phyloP scores from a whole-genome alignment of 2,888 invertebrate species.

The Rhopalosiphum nymphaeae region DNA sequence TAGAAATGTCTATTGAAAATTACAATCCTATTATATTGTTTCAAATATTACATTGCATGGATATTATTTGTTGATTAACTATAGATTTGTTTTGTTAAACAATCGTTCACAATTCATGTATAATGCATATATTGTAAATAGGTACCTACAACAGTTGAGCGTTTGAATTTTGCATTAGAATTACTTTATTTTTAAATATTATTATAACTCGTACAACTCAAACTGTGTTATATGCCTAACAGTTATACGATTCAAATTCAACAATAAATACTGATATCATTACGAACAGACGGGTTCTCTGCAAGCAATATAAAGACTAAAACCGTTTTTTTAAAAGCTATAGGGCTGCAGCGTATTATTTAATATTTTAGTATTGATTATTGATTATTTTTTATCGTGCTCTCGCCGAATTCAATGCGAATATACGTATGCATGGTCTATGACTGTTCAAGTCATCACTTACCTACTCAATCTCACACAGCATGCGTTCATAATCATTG shows the following conservation, averaged over 20 bases:
- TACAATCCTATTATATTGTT: constrained; percentile 24
- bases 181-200: neutral
- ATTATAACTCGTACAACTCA: neutral
- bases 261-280: neutral
- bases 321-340: neutral
- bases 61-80: neutral
- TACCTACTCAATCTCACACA: neutral
- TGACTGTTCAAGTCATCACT: neutral
- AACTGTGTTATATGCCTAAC: neutral
- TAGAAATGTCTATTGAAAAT: constrained; percentile 30
- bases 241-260: neutral
- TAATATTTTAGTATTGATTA: neutral
- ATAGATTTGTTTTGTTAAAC: neutral
- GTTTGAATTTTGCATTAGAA: neutral
- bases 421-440: neutral
- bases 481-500: neutral
- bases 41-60: neutral
- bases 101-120: neutral
- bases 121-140: neutral
- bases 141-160: neutral
- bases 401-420: neutral
- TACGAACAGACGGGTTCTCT: neutral
- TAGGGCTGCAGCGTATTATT: neutral
- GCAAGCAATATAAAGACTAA: neutral
- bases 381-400: neutral